Evolutionary conservation across 2,113 vertebrate species (phyloP), one percentile per base, ranked within the genome.

Genomic region (Vimba vimba): DNA sequence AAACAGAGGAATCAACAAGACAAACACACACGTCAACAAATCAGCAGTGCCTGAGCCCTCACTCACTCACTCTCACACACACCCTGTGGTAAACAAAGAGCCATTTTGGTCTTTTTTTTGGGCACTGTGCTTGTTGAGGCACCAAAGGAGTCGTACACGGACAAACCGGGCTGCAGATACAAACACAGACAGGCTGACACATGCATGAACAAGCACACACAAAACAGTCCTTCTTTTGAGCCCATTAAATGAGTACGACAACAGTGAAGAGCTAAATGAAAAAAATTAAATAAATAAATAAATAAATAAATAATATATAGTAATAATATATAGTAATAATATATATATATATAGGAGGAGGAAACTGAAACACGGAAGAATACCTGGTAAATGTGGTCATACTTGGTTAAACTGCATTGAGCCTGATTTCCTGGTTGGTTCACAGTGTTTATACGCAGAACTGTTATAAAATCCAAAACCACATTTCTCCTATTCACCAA

Each of bases 1-100:
- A 92, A 86, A 82, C 73, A 90, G 89, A 92, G 88, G 85, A 94
- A 93, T 94, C 93, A 93, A 93, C 92, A 94, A 92, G 88, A 94
- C 89, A 91, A 92, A 92, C 91, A 87, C 60, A 8, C 73, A 69
- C 79, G 47, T 93, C 90, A 90, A 93, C 90, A 90, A 91, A 90
- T 86, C 88, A 84, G 84, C 8, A 60, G 76, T 36, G 76, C 81
- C 81, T 30, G 6, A 57, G 83, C 64, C 68, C 52, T 81, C 85
- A 36, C 78, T 79, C 86, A 43, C 64, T 73, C 86, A 19, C 64
- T 19, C 69, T 43, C 77, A 66, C 59, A 81, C 47, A 84, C 69
- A 52, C 73, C 81, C 81, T 52, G 47, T 17, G 82, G 50, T 62
- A 86, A 86, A 86, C 69, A 85, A 71, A 81, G 71, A 64, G 52